Base-by-base conservation (phyloP, 2,113 vertebrate species). In the Arvicanthis niloticus region DNA sequence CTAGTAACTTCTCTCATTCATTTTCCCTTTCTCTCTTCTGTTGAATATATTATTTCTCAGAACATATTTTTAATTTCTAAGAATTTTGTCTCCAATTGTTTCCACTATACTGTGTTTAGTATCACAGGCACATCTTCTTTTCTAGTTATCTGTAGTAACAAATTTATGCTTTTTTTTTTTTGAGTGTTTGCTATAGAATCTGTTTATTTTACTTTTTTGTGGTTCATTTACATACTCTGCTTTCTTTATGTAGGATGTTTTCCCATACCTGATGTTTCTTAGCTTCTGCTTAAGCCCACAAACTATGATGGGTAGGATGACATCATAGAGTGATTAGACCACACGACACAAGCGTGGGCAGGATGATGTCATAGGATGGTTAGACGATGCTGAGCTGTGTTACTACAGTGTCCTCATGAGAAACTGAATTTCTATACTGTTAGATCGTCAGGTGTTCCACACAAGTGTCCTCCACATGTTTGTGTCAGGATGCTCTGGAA, bases 1-100 rank as follows among this genome's bases (percentile, higher is more conserved):
- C 91, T 48, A 58, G 48, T 73, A 85, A 40, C 34, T 34, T 73
- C 19, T 60, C 75, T 95, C 85, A 17, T 31, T 37, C 15, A 42
- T 62, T 45, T 91, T 88, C 26, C 75, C 75, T 78, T 89, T 42
- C 42, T 89, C 80, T 91, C 58, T 94, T 88, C 60, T 72, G 42
- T 62, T 91, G 81, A 68, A 45, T 81, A 75, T 92, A 87, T 86
- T 82, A 81, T 94, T 96, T 86, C 34, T 80, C 26, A 12, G 58
- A 80, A 81, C 5, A 86, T 91, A 88, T 19, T 82, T 85, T 94
- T 60, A 89, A 58, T 91, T 91, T 89, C 65, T 34, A 91, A 94
- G 70, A 84, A 80, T 73, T 73, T 96, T 91, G 10, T 88, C 42
- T 78, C 24, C 53, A 48, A 82, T 17, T 77, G 13, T 26, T 88